Evolutionary conservation across 2,797 vertebrate species (phyloP), one percentile per base, ranked within the genome.

Genomic region (Brachyrhaphis roseni): DNA sequence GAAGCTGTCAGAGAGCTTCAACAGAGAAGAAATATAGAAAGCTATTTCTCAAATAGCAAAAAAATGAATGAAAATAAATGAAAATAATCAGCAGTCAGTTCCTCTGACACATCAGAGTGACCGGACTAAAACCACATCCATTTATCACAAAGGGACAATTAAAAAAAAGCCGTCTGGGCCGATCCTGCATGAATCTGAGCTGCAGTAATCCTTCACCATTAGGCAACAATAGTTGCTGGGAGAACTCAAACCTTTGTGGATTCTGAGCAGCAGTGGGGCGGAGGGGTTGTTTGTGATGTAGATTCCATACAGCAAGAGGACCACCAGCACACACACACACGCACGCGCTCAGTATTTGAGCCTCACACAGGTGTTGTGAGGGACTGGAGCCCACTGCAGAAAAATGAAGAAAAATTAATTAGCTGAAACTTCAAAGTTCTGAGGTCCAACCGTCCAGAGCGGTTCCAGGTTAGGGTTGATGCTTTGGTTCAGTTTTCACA

Each of bases 61-160:
- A n/a, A 23, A 51, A 51, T 23, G 49, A 51, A 23, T 51, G 20
- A 51, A 51, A 51, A 51, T 51, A 20, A 51, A 84, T 88, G 90
- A 88, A 91, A 92, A 87, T 92, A 92, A 93, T 93, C 91, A 91
- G 90, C 75, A 85, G 85, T 88, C 88, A 85, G 84, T 82, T 88
- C 88, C 82, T 87, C 70, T 26, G 83, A 91, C 86, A 80, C 86
- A 91, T 89, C 92, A 91, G 80, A 84, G 86, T 90, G 90, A 91
- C 88, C 55, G 84, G 81, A 74, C 81, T 81, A 84, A 93, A 78
- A 72, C 82, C 89, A 91, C 84, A 78, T 86, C 88, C 89, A 92
- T 95, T 93, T 93, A 93, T 93, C 93, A 94, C 93, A 93, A 85
- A 31, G 85, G 74, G 87, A 92, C 89, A 91, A 94, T 93, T 93